A percentile compares a stretch with the other conserved stretches of the same genome.
phyloP scores from a whole-genome alignment of 2,797 vertebrate species.

The Phoxinus dragarum region DNA sequence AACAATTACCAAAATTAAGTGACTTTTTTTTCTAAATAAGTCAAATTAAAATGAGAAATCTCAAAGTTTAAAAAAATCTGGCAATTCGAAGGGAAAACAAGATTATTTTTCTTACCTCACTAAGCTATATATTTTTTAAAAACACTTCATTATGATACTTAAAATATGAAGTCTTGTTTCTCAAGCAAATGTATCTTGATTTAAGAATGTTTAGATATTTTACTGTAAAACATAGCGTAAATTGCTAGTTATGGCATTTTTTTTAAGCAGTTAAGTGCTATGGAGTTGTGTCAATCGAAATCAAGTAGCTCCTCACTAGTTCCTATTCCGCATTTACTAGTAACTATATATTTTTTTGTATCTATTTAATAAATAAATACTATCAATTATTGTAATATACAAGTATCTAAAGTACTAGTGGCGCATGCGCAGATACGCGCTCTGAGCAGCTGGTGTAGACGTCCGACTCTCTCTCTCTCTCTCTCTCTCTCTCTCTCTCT shows the following conservation, averaged over 20 bases:
- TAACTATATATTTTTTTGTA: not conserved
- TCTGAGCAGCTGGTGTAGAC: conserved; percentile 35
- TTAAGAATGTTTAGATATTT: no score
- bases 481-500: conserved; percentile 28
- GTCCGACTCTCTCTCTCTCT: conserved; percentile 20
- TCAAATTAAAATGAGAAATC: not conserved
- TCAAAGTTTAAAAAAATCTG: no score
- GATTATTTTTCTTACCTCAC: no score
- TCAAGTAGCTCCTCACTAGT: not conserved
- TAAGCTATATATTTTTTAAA: no score
- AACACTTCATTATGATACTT: no score
- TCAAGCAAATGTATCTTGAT: no score
- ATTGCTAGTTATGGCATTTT: no score
- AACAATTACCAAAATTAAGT: not conserved
- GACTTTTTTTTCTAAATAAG: no score
- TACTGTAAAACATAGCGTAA: no score
- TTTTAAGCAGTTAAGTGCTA: not conserved
- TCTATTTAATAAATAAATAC: not conserved
- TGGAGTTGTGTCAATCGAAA: not conserved
- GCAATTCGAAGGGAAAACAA: no score
- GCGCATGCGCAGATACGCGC: conserved; percentile 35
- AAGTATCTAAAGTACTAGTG: not conserved
- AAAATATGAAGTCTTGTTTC: no score
- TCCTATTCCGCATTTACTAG: no score
- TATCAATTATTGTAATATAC: not conserved